Evolutionary conservation across 2,797 vertebrate species (phyloP), one percentile per base, ranked within the genome.

Genomic region (Anguilla anguilla): DNA sequence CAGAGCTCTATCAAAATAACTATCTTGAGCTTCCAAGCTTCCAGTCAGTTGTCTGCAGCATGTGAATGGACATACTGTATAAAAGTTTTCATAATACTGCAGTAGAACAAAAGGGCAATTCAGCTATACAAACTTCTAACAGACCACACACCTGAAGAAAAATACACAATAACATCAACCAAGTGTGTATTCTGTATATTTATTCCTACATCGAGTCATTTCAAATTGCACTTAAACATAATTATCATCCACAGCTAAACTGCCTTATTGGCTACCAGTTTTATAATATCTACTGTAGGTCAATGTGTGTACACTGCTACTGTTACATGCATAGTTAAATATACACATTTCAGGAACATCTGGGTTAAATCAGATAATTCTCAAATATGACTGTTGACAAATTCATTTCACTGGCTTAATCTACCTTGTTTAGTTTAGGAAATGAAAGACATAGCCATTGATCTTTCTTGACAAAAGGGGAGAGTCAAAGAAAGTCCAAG

Each of bases 51-150:
- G 85, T 51, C 86, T 25, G 53, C 22, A 11, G 46, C 51, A 59
- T 39, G 35, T 22, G 35, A 69, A 72, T 72, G 69, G n/a, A 72
- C 10, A 72, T 35, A 22, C 25, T 64, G 5, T 64, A 13, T 9
- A 9, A n/a, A 28, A 69, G 3, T 39, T 19, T 77, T 5, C 17
- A 39, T 43, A 79, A 79, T 6, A 46, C 19, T 79, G 39, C 1
- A 19, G 64, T 59, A 59, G 64, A 69, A 69, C 64, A 39, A 85
- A 59, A 25, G 84, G 31, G 35, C 19, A 64, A 64, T 85, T 85
- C 2, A 51, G 79, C 79, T n/a, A 25, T 7, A 51, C 13, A 82
- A n/a, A 19, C 4, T 46, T 35, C 28, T 31, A 74, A 74, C 19
- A 49, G n/a, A 82, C 51, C 22, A 82, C 19, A 82, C 19, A 51